A percentile compares a stretch with the other conserved stretches of the same genome.
phyloP scores from a whole-genome alignment of 1,140 invertebrate genomes.

The Lerema accius region DNA sequence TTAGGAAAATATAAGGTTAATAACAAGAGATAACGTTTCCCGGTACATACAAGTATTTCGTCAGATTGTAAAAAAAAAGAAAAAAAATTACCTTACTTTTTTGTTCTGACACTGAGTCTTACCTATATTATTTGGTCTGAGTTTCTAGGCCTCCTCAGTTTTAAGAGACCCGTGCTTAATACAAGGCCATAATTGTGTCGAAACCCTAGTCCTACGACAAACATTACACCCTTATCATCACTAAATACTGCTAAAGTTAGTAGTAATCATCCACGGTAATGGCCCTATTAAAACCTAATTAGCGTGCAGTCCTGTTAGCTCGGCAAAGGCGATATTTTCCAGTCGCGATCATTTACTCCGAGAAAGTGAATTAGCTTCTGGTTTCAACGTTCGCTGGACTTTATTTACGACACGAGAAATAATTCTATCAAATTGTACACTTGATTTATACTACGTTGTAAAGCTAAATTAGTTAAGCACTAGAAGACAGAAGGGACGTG shows the following conservation, averaged over 20 bases:
- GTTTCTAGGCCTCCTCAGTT: no score
- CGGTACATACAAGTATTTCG: no score
- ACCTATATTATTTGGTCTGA: no score
- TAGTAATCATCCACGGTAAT: neutral
- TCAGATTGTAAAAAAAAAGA: no score
- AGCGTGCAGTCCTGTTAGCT: neutral
- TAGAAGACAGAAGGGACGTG: neutral
- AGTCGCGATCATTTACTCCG: slow-evolving; percentile 19
- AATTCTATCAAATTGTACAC: slow-evolving; percentile 22
- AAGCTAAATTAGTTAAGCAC: slow-evolving; percentile 1
- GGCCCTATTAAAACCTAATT: slow-evolving; percentile 28
- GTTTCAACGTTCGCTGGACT: slow-evolving; percentile 19
- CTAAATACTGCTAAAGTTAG: neutral
- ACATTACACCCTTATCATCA: neutral
- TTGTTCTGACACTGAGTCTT: no score
- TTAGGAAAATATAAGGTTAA: no score
- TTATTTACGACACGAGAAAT: slow-evolving; percentile 17
- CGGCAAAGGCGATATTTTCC: slow-evolving; percentile 27
- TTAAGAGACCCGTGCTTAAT: no score
- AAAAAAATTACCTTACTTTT: no score
- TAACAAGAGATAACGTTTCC: no score
- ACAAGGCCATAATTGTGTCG: no score
- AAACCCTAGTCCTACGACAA: no score
- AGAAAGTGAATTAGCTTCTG: slow-evolving; percentile 30
- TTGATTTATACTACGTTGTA: slow-evolving; percentile 12